Evolutionary conservation across 1,140 invertebrate species (phyloP), one percentile per base, ranked within the genome.

Genomic region (Leptinotarsa texana): DNA sequence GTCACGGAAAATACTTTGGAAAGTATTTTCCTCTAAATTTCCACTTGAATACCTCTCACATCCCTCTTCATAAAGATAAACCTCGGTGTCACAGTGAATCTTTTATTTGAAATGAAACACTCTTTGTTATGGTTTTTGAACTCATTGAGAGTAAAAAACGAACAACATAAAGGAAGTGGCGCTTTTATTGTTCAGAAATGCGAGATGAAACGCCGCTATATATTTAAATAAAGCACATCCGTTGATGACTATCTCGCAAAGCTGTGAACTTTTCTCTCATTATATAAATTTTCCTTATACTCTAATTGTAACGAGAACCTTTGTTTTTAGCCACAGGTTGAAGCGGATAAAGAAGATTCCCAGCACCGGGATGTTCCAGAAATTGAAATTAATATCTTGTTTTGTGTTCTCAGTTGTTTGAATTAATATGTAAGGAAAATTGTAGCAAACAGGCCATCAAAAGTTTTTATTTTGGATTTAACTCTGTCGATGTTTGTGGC

Each of bases 211-310:
- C 15, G 51, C 51, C 51, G 51, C 51, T 57, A 57, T 57, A 57
- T 57, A 57, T 57, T 57, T 18, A 57, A 57, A 57, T 57, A 57
- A 57, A 57, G 51, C 51, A 57, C 51, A 57, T 57, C 51, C 51
- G 51, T 57, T 57, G 51, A 57, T 57, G 51, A 57, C 51, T 17
- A 57, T 57, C 51, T 57, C n/a, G 51, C 51, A n/a, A 57, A 57
- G 17, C 51, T 57, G 51, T 57, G 51, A 57, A 57, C 51, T 57
- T 57, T 57, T 57, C 51, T 15, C 51, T 8, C 51, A 57, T 57
- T 57, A 57, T 17, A 57, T 57, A n/a, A 57, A 57, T 57, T 57
- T 57, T 13, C 4, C 51, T 57, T 57, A 57, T 15, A 15, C 51
- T 57, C 51, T 57, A 57, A 57, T 57, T 57, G 51, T 57, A 57